Conservation (phyloP, 53 echinoderm and acorn worm species). For the Actinopyga echinites region DNA sequence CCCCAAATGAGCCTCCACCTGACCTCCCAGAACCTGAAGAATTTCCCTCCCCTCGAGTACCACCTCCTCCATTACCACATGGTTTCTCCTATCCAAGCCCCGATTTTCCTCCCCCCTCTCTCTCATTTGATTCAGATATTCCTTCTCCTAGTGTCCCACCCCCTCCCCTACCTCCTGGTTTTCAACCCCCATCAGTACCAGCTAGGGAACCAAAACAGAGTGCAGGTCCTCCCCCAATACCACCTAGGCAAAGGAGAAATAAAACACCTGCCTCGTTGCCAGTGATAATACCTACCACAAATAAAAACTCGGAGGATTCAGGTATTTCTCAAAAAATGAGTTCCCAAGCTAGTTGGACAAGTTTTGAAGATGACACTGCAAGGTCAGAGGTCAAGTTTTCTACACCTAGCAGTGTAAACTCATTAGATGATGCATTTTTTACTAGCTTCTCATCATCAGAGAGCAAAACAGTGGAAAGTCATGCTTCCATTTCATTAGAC, state of each 20-base stretch:
- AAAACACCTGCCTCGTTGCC: background rate
- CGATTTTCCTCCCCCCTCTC: conserved; percentile 33
- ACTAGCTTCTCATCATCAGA: background rate
- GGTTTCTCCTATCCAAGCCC: conserved; percentile 39
- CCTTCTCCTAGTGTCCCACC: conserved; percentile 53
- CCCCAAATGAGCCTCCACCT: conserved; percentile 55
- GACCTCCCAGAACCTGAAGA: conserved; percentile 69
- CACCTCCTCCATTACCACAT: conserved; percentile 86
- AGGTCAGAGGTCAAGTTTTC: background rate
- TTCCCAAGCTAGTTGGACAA: conserved; percentile 6
- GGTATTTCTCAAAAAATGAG: background rate
- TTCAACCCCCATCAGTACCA: conserved; percentile 18
- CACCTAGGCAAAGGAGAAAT: background rate
- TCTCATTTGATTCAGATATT: conserved; percentile 42
- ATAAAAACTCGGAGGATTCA: background rate
- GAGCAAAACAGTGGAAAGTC: background rate
- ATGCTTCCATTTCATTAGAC: conserved; percentile 24
- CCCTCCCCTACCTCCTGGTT: conserved; percentile 39
- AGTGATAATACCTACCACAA: background rate
- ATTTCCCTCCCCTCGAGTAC: conserved; percentile 85
- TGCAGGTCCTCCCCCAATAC: background rate
- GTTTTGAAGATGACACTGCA: conserved; percentile 8
- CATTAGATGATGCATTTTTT: conserved; percentile 18
- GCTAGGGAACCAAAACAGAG: background rate
- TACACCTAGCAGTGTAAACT: background rate